Base-by-base conservation (phyloP, 2,888 invertebrate genomes). In the Aporophyla nigra region DNA sequence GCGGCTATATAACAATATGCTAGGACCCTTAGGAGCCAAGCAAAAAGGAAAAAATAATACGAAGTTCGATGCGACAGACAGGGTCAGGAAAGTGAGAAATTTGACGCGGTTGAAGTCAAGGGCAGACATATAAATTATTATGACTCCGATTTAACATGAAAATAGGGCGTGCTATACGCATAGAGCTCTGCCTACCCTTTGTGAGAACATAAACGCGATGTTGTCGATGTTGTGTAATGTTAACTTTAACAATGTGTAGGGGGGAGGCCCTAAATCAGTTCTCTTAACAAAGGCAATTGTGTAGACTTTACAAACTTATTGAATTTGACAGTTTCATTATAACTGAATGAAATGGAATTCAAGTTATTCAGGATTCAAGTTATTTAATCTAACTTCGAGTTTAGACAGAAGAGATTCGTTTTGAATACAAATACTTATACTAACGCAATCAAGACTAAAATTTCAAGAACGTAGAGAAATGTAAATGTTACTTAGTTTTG, bases 341-440 rank as follows among this genome's bases (percentile, higher is more conserved):
- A 54, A n/a, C 24, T 24, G 24, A 74, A 51, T 43, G 59, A 12
- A 33, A 33, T 58, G 16, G 61, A 71, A 63, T 54, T 21, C 33
- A 78, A 58, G 58, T 71, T 78, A 78, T 70, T 71, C 43, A 40
- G 46, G 7, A 65, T 27, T 24, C 43, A 78, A 66, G 66, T 79
- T 74, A 74, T 54, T 74, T 49, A 65, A 82, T 82, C 21, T 82
- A 82, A 79, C 46, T 78, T 65, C 24, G 66, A 49, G 43, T 59
- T 59, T 7, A 43, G 14, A 68, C 53, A 68, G 82, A 66, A 51
- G 40, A 79, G 33, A 21, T 40, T 40, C 5, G 54, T 67, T 74
- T 66, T 24, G 61, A 73, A 56, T 21, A 62, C 40, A 49, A 66
- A 66, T 59, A 14, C 21, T 58, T 40, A 27, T 5, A 43, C n/a